Base-by-base conservation (phyloP, 2,888 invertebrate genomes). In the Pollenia amentaria region DNA sequence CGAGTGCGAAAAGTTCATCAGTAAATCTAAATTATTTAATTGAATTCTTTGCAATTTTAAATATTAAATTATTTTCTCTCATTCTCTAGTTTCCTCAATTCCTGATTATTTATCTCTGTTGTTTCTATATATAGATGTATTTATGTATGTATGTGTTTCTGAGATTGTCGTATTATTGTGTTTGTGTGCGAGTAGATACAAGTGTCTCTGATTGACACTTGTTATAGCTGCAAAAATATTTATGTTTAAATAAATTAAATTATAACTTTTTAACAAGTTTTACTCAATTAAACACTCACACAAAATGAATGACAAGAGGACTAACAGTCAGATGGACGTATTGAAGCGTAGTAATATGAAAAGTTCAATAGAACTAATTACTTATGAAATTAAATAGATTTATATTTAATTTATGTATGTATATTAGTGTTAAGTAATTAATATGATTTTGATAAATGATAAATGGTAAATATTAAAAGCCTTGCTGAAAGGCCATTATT, bases 261-360 rank as follows among this genome's bases (percentile, higher is more conserved):
- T 75, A 62, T 48, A 40, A 51, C 38, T 72, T 57, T 29, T 44
- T 38, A 46, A 62, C 16, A 62, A 75, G 14, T n/a, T 75, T 51
- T 62, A 62, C 51, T 75, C 62, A 75, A 75, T 62, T 73, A 75
- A 75, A 62, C 62, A 40, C 51, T 62, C 62, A 18, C 18, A 10
- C 48, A 42, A 21, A 57, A 55, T 42, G 40, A 14, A 16, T 42
- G 29, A 21, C 12, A 53, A 40, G 16, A 11, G 21, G 42, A 57
- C 38, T 18, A 40, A 11, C n/a, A 18, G 42, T 18, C 42, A 55
- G 55, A 57, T 46, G 12, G 12, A 46, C 21, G 3, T 10, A 18
- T 11, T 16, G 6, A 29, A 29, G 4, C 29, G 0, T 0, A 29
- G 29, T 29, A n/a, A 6, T 29, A 29, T 29, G 29, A 29, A 53